Evolutionary conservation across 2,797 vertebrate genomes (phyloP), one percentile per base, ranked within the genome.

Genomic region (Salmo trutta): DNA sequence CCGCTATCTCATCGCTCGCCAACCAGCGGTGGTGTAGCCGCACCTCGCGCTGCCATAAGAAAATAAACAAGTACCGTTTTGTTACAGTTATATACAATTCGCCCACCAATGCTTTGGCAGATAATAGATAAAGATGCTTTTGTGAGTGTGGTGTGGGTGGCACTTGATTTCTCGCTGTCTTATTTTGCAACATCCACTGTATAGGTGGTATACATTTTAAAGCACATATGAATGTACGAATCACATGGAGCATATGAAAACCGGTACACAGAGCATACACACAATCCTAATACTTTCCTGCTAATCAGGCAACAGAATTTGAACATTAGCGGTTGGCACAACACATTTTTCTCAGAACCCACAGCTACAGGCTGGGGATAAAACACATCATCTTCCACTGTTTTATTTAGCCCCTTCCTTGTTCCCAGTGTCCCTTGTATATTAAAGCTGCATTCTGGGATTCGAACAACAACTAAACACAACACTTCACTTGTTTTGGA

Each of bases 11-110:
- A 80, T 77, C 24, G 24, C 79, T 83, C 59, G 68, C 87, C 87
- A 89, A 82, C 79, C 84, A 77, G 83, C 17, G 74, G 81, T 53
- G 52, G 69, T 56, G 21, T 64, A 70, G 79, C 82, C 19, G 16
- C 86, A 56, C 86, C 86, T 80, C 36, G 54, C 4, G 17, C 74
- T 78, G 47, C 75, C 78, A 79, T 86, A 74, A 76, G 74, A 87
- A 88, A 89, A 91, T 83, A 89, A 89, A 89, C 79, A 81, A 24
- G 5, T 2, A 15, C 27, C 27, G 80, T 84, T 79, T 62, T 16
- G 75, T 76, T 82, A 80, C 75, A 76, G 19, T 84, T 77, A 75
- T 53, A 8, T 76, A 47, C 41, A 70, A 64, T 74, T 86, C 29
- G 17, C 74, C 41, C 8, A 12, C 52, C 53, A 24, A 21, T 82